Base-by-base conservation (phyloP, 2,797 vertebrate genomes). In the Sparus aurata region DNA sequence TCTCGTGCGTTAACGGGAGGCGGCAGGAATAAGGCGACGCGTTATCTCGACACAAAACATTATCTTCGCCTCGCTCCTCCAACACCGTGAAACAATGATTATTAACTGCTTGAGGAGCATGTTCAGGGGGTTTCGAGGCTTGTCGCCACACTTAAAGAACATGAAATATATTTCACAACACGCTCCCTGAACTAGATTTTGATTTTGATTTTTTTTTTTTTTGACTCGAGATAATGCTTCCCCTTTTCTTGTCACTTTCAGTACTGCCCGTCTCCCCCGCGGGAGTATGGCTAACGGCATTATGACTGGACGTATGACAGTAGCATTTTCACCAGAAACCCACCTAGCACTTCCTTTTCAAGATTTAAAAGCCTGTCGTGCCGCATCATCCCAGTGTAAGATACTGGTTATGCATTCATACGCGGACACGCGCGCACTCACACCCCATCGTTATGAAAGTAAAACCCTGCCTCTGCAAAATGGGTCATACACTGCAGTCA, bases 401-500 rank as follows among this genome's bases (percentile, higher is more conserved):
- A 86, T 72, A 85, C 81, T 47, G 71, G 84, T 87, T 88, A 83
- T 77, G 85, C 84, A 77, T 83, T 88, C 85, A 75, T 74, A 83
- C 79, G 66, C 77, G 69, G 69, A 61, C 69, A 47, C 50, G 11
- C 47, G 15, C 83, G 88, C 79, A 43, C 86, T 85, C 82, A 70
- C 77, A 79, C 84, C 65, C 80, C 66, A 57, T 87, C 69, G 79
- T 93, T 93, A 92, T 90, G 92, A 94, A 94, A 93, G 92, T 92
- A 92, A 94, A 92, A 87, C 76, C 87, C 83, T 87, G 82, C 89
- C 72, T 90, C 86, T 91, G 91, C 85, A 93, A 95, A 95, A 95
- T 93, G 91, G 93, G 93, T 95, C 93, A 94, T 75, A 86, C 86
- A 82, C 91, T 91, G 91, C 93, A 92, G 89, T 93, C 84, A 85